These are phyloP conservation scores for Andrena cerasifolii DNA, from an alignment of 1,140 invertebrate species.

Conservation along the genomic window DNA sequence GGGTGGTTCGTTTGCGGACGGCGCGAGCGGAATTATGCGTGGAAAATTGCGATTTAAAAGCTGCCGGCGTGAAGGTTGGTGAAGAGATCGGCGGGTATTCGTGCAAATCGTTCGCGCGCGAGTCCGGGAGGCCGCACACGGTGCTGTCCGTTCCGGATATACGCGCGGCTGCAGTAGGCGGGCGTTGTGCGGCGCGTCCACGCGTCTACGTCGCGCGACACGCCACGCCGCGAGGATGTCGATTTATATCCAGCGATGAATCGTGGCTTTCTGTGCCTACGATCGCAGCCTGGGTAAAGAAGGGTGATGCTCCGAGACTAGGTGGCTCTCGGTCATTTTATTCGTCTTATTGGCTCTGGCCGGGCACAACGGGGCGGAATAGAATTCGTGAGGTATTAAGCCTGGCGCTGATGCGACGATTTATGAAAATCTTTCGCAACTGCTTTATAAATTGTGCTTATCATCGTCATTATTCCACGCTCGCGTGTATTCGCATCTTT, in stretches of 20 bases:
- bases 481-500: not conserved
- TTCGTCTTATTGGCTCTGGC: not conserved
- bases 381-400: constrained; percentile 17
- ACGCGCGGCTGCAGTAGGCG: constrained; percentile 52
- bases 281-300: not conserved
- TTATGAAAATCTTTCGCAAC: constrained; percentile 41
- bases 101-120: constrained; percentile 28
- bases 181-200: constrained; percentile 30
- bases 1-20: constrained; percentile 56
- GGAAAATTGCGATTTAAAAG: constrained; percentile 73
- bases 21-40: constrained; percentile 60
- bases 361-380: not conserved
- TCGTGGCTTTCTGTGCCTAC: constrained; percentile 38
- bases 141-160: constrained; percentile 11
- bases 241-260: constrained; percentile 67
- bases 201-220: constrained; percentile 46
- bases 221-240: constrained; percentile 39
- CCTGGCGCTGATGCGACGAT: constrained; percentile 32
- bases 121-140: constrained; percentile 32
- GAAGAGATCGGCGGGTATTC: constrained; percentile 12
- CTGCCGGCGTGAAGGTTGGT: constrained; percentile 36
- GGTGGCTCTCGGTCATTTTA: constrained; percentile 2
- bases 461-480: constrained; percentile 17
- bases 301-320: not conserved
- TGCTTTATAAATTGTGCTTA: constrained; percentile 47